phyloP scores from a whole-genome alignment of 2,113 vertebrate species.

The Ceyx cyanopectus region DNA sequence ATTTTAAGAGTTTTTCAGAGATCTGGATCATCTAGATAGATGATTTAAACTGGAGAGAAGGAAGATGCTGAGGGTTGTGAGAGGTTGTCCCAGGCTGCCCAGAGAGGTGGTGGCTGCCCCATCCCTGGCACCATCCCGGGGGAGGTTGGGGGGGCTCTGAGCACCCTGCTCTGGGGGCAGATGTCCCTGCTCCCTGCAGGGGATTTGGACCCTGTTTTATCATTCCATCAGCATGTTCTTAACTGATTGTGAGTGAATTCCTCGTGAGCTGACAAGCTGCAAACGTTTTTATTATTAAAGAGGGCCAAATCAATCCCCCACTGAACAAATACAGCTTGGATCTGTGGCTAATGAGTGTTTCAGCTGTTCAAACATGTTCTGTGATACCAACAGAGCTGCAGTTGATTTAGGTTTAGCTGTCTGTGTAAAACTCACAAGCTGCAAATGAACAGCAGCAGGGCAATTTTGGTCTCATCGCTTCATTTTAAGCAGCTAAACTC shows the following conservation, averaged over 20 bases:
- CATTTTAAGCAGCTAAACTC: not conserved
- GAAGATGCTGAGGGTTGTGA: not conserved
- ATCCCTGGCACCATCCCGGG: not conserved
- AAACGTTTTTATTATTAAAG: not conserved
- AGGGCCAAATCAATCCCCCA: not conserved
- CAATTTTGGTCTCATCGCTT: not conserved
- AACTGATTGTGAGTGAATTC: not conserved
- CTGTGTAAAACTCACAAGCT: not conserved
- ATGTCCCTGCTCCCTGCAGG: not conserved
- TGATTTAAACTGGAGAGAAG: not conserved
- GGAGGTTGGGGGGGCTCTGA: not conserved
- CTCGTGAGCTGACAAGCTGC: not conserved
- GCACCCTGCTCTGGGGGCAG: not conserved
- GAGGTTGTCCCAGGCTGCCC: not conserved
- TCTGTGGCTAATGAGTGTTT: not conserved
- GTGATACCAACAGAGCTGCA: not conserved
- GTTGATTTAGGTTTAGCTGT: not conserved
- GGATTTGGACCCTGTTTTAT: not conserved
- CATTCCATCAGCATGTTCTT: not conserved
- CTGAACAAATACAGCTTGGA: not conserved
- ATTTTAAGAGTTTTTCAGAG: not conserved
- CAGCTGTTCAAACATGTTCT: not conserved
- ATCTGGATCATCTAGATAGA: not conserved
- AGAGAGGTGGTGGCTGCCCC: not conserved
- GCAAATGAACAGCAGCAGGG: not conserved